Evolutionary conservation across 2,888 invertebrate species (phyloP).

Genomic region (Miltochrista miniata): DNA sequence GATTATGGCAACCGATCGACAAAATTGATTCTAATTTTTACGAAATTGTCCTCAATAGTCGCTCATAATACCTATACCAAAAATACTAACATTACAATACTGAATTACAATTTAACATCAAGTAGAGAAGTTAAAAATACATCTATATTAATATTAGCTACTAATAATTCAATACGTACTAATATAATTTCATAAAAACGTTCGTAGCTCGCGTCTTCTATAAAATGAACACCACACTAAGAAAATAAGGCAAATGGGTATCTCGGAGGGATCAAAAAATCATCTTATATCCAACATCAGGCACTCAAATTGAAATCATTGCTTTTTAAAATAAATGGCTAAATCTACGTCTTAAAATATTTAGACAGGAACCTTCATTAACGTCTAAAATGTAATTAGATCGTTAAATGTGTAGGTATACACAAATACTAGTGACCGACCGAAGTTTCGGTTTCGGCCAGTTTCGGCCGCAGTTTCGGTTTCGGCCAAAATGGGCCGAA

Average conservation of each 20-base stretch:
- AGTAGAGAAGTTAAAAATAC: conserved; percentile 59
- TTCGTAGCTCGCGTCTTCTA: conserved; percentile 58
- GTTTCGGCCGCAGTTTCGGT: no score
- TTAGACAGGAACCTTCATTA: conserved; percentile 15
- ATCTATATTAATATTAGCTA: conserved; percentile 46
- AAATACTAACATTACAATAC: conserved; percentile 44
- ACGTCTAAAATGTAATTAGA: neutral
- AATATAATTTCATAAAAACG: conserved; percentile 46
- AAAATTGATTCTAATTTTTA: no score
- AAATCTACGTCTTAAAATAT: conserved; percentile 20
- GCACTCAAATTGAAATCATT: conserved; percentile 77
- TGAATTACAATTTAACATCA: conserved; percentile 55
- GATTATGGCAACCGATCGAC: conserved; percentile 22
- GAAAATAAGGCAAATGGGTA: conserved; percentile 80
- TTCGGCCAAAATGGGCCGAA: no score
- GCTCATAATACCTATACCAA: conserved; percentile 30
- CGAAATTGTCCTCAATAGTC: conserved; percentile 8
- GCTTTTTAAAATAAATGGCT: conserved; percentile 37
- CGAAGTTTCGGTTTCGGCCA: no score
- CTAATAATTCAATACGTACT: conserved; percentile 54
- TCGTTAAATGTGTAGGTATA: no score
- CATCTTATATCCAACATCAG: conserved; percentile 61
- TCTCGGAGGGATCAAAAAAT: conserved; percentile 78
- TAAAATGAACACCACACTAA: conserved; percentile 64
- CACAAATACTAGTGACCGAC: no score